Conservation (phyloP, 1,140 invertebrate genomes). For the Heliconius nattereri region DNA sequence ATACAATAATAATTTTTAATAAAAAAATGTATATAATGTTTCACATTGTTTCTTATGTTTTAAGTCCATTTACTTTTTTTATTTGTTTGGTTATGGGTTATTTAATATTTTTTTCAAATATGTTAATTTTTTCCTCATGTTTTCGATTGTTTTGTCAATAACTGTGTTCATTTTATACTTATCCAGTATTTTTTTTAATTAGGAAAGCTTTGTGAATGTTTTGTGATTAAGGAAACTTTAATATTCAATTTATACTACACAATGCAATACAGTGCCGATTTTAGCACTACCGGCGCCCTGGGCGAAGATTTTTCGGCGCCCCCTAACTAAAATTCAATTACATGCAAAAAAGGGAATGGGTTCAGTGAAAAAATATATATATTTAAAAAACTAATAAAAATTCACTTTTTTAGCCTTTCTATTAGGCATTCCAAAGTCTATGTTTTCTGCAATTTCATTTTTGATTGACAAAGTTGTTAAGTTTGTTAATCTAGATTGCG, state of each 20-base stretch:
- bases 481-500: no score
- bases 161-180: background rate
- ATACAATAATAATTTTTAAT: background rate
- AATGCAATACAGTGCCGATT: no score
- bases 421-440: no score
- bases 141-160: background rate
- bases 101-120: background rate
- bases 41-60: background rate
- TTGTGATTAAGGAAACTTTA: background rate
- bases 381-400: no score
- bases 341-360: no score
- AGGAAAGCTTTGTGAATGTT: conserved; percentile 5
- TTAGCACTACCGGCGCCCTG: no score
- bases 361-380: no score
- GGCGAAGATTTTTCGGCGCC: no score
- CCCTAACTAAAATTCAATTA: no score
- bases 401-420: no score
- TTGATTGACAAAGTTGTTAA: no score
- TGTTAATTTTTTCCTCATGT: background rate
- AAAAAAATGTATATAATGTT: conserved; percentile 8
- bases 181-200: background rate
- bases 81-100: conserved; percentile 12
- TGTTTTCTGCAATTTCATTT: no score
- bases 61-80: background rate
- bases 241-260: background rate